phyloP scores from a whole-genome alignment of 1,140 invertebrate species.

The Microplitis demolitor region DNA sequence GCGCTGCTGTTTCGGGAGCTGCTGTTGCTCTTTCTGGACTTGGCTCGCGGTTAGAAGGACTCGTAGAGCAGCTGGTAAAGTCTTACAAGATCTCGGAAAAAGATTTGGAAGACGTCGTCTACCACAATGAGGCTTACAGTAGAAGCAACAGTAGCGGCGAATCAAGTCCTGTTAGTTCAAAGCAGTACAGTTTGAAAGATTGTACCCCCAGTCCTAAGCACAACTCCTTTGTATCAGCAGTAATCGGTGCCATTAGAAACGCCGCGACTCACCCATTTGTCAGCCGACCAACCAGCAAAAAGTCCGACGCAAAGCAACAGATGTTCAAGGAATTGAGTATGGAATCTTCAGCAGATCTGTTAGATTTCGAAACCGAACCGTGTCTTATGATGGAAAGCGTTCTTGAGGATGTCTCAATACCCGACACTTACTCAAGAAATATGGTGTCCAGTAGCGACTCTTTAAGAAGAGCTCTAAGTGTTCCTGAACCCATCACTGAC shows the following conservation, averaged over 20 bases:
- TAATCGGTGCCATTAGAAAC: slow-evolving; percentile 71
- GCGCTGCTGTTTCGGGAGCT: slow-evolving; percentile 72
- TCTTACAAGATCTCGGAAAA: slow-evolving; percentile 77
- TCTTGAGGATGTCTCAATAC: slow-evolving; percentile 68
- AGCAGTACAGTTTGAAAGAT: slow-evolving; percentile 56
- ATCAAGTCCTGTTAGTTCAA: slow-evolving; percentile 65
- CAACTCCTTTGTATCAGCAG: slow-evolving; percentile 70
- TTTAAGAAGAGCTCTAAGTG: slow-evolving; percentile 51
- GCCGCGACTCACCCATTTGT: slow-evolving; percentile 64
- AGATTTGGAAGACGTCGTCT: slow-evolving; percentile 76
- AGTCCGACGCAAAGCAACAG: slow-evolving; percentile 40
- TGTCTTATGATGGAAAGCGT: slow-evolving; percentile 79
- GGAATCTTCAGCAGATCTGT: slow-evolving; percentile 68
- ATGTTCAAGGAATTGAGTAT: slow-evolving; percentile 55
- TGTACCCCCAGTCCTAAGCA: slow-evolving; percentile 66
- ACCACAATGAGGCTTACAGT: slow-evolving; percentile 75
- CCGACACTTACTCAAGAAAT: slow-evolving; percentile 71
- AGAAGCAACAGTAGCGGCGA: slow-evolving; percentile 66
- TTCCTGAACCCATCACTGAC: slow-evolving; percentile 52
- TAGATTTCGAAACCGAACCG: slow-evolving; percentile 79
- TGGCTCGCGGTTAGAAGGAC: slow-evolving; percentile 69
- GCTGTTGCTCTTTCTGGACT: slow-evolving; percentile 74
- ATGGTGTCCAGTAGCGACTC: slow-evolving; percentile 68
- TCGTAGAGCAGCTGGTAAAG: slow-evolving; percentile 73
- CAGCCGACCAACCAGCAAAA: slow-evolving; percentile 43